Conservation (phyloP, 2,797 vertebrate genomes). For the Paedocypris micromegethes region DNA sequence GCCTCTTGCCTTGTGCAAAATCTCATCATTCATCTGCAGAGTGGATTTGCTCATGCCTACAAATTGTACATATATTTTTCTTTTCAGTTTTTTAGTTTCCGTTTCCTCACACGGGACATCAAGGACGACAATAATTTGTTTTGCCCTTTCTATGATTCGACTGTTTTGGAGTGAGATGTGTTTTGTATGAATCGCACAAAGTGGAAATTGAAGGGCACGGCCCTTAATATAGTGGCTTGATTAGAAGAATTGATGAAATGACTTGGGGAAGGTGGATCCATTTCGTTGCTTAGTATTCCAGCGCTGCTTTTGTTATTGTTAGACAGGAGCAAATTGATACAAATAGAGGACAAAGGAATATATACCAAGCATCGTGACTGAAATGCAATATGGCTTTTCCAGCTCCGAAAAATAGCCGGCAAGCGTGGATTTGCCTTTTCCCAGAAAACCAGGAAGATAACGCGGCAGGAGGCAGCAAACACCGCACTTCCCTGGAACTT, state of each 20-base stretch:
- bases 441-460: neutral
- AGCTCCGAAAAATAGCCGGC: slow-evolving; percentile 6
- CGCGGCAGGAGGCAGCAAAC: slow-evolving; percentile 7
- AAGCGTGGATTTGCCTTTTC: neutral
- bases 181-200: slow-evolving; percentile 10
- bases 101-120: slow-evolving; percentile 13
- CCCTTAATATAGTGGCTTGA: slow-evolving; percentile 35
- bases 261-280: slow-evolving; percentile 21
- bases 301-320: slow-evolving; percentile 22
- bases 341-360: slow-evolving; percentile 42
- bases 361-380: slow-evolving; percentile 15
- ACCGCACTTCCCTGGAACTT: slow-evolving; percentile 28
- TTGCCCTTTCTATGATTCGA: slow-evolving; percentile 31
- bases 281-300: slow-evolving; percentile 37
- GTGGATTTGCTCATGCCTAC: slow-evolving; percentile 52
- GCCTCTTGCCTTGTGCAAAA: slow-evolving; percentile 66
- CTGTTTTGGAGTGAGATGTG: slow-evolving; percentile 2
- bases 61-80: slow-evolving; percentile 5
- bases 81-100: neutral
- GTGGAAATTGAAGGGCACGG: slow-evolving; percentile 34
- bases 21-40: slow-evolving; percentile 63
- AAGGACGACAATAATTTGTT: slow-evolving; percentile 28
- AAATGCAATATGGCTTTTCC: slow-evolving; percentile 13
- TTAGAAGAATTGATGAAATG: slow-evolving; percentile 30
- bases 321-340: slow-evolving; percentile 36